phyloP scores from a whole-genome alignment of 2,888 invertebrate genomes.

The Galeruca laticollis region DNA sequence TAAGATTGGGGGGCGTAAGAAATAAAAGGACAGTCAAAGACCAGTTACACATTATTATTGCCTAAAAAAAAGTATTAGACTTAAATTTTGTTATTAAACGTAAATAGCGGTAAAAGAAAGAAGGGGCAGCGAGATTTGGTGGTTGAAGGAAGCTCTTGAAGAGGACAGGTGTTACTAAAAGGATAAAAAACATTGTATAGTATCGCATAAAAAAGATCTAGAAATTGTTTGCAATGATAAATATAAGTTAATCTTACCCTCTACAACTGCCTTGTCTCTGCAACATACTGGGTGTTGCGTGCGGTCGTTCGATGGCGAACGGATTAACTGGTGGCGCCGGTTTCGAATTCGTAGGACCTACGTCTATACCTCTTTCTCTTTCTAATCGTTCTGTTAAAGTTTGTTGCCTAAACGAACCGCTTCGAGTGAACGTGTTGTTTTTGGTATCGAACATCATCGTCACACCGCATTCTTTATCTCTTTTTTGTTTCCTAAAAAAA shows the following conservation, averaged over 20 bases:
- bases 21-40: no score
- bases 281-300: conserved; percentile 93
- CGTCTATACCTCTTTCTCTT: conserved; percentile 60
- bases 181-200: no score
- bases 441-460: conserved; percentile 93
- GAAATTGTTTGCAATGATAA: not conserved
- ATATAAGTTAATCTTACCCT: conserved; percentile 67
- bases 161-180: no score
- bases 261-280: conserved; percentile 96
- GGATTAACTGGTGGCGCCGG: conserved; percentile 84
- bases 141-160: no score
- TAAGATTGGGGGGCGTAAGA: no score
- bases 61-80: no score
- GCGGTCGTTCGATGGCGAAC: conserved; percentile 94
- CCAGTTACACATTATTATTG: no score
- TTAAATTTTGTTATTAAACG: no score
- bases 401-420: conserved; percentile 89
- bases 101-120: no score
- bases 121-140: no score
- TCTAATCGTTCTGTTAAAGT: conserved; percentile 81
- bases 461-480: conserved; percentile 96
- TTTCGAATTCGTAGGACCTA: conserved; percentile 60
- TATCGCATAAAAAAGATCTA: not conserved
- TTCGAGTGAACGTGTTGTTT: conserved; percentile 91
- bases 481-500: conserved; percentile 83